These are phyloP conservation scores for Callitettix versicolor DNA, from an alignment of 1,140 invertebrate genomes.

Conservation along the genomic window DNA sequence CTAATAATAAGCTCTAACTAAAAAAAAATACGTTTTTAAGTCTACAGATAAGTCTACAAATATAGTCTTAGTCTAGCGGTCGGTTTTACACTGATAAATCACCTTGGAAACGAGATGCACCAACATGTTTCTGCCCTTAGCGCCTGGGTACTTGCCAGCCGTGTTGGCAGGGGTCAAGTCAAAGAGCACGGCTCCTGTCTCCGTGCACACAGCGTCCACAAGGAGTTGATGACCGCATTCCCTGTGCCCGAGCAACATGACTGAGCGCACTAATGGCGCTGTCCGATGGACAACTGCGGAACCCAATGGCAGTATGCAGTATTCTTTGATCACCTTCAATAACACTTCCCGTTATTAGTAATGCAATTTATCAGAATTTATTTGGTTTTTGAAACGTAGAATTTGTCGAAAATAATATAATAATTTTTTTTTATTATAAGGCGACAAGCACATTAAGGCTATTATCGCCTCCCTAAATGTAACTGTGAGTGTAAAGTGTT, in stretches of 20 bases:
- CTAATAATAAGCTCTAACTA: too few species aligned
- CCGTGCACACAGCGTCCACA: constrained; percentile 45
- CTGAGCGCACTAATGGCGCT: constrained; percentile 44
- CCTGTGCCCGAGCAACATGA: constrained; percentile 46
- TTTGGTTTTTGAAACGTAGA: too few species aligned
- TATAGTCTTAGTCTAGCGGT: too few species aligned
- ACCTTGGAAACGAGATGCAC: constrained; percentile 47
- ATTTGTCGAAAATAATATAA: too few species aligned
- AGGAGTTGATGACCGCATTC: constrained; percentile 46
- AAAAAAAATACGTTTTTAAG: too few species aligned
- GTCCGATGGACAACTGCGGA: constrained; percentile 41
- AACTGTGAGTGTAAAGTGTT: too few species aligned
- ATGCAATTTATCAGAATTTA: too few species aligned
- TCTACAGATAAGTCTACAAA: too few species aligned
- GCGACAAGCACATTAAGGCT: too few species aligned
- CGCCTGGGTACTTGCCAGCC: constrained; percentile 35
- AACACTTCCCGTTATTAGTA: constrained; percentile 39
- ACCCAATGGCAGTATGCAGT: constrained; percentile 51
- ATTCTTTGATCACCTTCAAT: constrained; percentile 46
- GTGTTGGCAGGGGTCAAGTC: constrained; percentile 47
- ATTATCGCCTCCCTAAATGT: too few species aligned
- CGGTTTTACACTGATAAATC: too few species aligned
- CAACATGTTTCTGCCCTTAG: constrained; percentile 48
- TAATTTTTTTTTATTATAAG: too few species aligned
- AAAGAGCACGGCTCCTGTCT: constrained; percentile 48